phyloP scores from a whole-genome alignment of 2,888 invertebrate genomes.

The Omphaloscelis lunosa region DNA sequence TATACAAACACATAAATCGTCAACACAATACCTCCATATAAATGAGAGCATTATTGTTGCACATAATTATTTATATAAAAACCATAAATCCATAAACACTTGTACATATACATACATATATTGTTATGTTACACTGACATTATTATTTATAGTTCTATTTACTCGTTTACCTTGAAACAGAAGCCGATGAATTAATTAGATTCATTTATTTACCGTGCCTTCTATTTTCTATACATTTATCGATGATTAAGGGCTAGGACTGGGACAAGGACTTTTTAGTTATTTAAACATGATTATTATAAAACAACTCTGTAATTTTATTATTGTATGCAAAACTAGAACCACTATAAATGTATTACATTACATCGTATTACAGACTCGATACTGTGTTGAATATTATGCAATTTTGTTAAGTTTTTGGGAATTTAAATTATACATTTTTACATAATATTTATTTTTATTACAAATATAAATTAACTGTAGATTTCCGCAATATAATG shows the following conservation, averaged over 20 bases:
- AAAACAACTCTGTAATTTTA: background rate
- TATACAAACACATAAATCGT: conserved; percentile 47
- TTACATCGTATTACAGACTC: background rate
- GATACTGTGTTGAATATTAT: background rate
- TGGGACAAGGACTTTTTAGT: background rate
- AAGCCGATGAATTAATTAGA: conserved; percentile 3
- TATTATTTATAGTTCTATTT: background rate
- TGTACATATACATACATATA: background rate
- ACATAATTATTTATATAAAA: conserved; percentile 26
- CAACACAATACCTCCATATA: conserved; percentile 37
- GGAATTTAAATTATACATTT: background rate
- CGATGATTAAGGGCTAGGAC: background rate
- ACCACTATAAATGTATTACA: background rate
- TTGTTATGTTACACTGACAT: conserved; percentile 5
- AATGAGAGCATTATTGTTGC: conserved; percentile 49
- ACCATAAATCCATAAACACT: conserved; percentile 40
- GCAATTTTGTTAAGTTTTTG: background rate
- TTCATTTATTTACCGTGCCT: background rate
- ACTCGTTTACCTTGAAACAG: conserved; percentile 47
- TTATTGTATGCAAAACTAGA: background rate
- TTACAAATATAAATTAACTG: too few relatives aligned
- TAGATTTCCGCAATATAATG: background rate
- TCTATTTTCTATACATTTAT: conserved; percentile 16
- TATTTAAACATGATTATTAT: background rate
- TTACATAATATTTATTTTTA: too few relatives aligned